Conservation (phyloP, 53 echinoderm and acorn worm genomes). For the Pentamera pediparva region DNA sequence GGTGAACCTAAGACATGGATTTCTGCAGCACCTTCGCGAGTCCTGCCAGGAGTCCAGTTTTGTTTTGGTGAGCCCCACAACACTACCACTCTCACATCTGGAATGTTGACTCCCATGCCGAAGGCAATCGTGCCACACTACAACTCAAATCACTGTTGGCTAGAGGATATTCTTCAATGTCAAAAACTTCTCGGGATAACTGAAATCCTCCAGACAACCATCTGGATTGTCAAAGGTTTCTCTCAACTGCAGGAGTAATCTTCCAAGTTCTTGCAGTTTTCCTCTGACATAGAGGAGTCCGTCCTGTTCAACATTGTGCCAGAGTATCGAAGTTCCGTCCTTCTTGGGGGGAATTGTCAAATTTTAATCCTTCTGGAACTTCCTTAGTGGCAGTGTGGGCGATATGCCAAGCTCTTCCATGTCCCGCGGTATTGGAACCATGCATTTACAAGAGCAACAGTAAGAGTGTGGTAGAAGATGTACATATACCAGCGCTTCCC, state of each 20-base stretch:
- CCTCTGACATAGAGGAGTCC: background rate
- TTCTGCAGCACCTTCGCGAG: too few relatives aligned
- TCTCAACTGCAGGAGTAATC: background rate
- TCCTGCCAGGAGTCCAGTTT: too few relatives aligned
- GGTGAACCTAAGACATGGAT: too few relatives aligned
- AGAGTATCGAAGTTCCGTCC: background rate
- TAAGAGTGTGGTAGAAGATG: constrained; percentile 40
- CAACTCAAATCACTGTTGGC: too few relatives aligned
- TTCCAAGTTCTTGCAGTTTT: background rate
- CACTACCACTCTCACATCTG: too few relatives aligned
- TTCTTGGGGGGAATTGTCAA: too few relatives aligned
- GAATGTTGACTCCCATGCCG: too few relatives aligned
- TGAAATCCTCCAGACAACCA: background rate
- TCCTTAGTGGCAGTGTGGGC: background rate
- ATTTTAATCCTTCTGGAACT: too few relatives aligned
- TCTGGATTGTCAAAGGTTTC: background rate
- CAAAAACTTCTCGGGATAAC: background rate
- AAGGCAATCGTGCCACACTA: too few relatives aligned
- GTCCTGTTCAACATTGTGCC: background rate
- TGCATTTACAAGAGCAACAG: constrained; percentile 31
- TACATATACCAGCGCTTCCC: constrained; percentile 40
- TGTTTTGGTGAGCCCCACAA: too few relatives aligned
- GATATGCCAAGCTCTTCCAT: background rate
- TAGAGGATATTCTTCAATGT: too few relatives aligned
- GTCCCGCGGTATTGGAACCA: constrained; percentile 41